Base-by-base conservation (phyloP, 1,140 invertebrate species). In the Meloidogyne hapla region DNA sequence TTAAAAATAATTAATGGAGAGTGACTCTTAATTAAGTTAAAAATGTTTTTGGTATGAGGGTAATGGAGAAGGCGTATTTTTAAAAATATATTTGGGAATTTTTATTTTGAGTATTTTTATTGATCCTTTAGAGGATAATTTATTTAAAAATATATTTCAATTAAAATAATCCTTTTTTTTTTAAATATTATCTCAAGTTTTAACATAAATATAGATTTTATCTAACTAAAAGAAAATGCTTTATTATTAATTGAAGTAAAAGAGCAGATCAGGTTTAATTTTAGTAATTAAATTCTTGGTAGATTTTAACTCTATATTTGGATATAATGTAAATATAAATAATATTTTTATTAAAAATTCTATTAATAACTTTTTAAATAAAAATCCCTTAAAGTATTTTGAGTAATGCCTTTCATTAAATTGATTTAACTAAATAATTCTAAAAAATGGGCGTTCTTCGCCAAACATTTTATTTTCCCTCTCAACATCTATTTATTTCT, bases 61-160 rank as follows among this genome's bases (percentile, higher is more conserved):
- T 56, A 56, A 56, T 56, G 48, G 48, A 56, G 48, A 56, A 56
- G 48, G n/a, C 48, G n/a, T n/a, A 56, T 42, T 42, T 42, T 42
- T 42, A 42, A 42, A 38, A 13, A 42, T 42, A 42, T 42, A 42
- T 42, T 42, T 42, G 9, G 40, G 13, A 15, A 13, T 42, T 13
- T 42, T 42, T 13, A 42, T 13, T 42, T 42, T 42, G 33, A 8
- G 9, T 33, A 8, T 42, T 12, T 42, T 13, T 42, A 42, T 42
- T 42, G 40, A 42, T 42, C 40, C 40, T 42, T 42, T 42, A 42
- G 40, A 2, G 12, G n/a, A 56, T 56, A n/a, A 56, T 21, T n/a
- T 56, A 15, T 56, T 4, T 45, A n/a, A 45, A 45, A 45, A 56
- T 56, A 8, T 56, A 56, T 56, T 48, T 42, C 13, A 12, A 48